Conservation (phyloP, 2,797 vertebrate genomes). For the Anguilla anguilla region DNA sequence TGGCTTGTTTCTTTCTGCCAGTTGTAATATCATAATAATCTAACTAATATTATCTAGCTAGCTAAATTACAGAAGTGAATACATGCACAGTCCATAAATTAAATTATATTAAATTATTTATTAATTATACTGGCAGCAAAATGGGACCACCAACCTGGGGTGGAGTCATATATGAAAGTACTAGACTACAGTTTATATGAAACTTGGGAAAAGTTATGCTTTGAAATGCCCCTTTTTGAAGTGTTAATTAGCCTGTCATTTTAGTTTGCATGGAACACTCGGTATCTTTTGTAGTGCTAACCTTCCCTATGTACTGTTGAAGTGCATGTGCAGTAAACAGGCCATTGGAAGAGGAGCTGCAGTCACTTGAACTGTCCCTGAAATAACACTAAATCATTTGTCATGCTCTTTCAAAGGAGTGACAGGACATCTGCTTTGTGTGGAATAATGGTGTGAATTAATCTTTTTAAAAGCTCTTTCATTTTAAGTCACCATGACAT, state of each 20-base stretch:
- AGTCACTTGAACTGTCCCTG: neutral
- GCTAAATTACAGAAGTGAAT: too few relatives aligned
- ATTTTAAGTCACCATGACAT: neutral
- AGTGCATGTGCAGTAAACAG: neutral
- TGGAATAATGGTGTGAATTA: neutral
- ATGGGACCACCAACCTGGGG: neutral
- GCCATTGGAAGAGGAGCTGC: neutral
- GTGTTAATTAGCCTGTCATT: neutral
- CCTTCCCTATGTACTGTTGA: neutral
- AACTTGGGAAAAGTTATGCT: neutral
- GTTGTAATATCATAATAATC: too few relatives aligned
- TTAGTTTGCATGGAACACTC: neutral
- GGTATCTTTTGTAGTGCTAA: neutral
- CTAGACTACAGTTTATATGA: neutral
- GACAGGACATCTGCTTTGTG: neutral
- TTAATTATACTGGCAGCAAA: too few relatives aligned
- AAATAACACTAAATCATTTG: neutral
- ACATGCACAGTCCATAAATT: too few relatives aligned
- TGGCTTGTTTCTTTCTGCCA: too few relatives aligned
- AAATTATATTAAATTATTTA: too few relatives aligned
- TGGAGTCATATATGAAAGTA: too few relatives aligned
- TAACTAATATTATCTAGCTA: too few relatives aligned
- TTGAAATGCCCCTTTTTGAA: neutral
- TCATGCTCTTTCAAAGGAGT: neutral
- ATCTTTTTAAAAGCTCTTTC: neutral